Conservation (phyloP, 2,113 vertebrate genomes). For the Panthera tigris region DNA sequence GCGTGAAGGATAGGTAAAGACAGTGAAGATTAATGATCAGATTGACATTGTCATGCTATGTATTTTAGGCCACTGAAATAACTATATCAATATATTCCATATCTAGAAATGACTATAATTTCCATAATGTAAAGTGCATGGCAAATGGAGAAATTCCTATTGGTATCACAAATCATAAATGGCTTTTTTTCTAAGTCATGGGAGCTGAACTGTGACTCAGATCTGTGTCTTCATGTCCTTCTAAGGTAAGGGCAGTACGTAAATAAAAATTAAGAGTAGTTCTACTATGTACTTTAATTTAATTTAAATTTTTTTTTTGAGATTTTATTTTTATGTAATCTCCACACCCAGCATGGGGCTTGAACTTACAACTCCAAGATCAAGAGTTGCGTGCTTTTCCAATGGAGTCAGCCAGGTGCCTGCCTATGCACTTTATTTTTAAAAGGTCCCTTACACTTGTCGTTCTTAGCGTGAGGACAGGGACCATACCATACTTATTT, state of each 20-base stretch:
- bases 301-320: neutral
- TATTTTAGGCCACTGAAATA: neutral
- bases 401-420: neutral
- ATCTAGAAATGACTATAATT: neutral
- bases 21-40: neutral
- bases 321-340: neutral
- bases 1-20: neutral
- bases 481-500: neutral
- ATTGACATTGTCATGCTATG: neutral
- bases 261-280: neutral
- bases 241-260: neutral
- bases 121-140: neutral
- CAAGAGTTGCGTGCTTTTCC: neutral
- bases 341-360: neutral
- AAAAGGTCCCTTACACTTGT: neutral
- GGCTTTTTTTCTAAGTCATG: neutral
- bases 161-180: neutral
- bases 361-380: neutral
- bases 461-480: neutral
- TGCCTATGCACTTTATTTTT: neutral
- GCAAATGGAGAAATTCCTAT: neutral
- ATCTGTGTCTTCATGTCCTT: neutral
- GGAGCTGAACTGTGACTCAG: neutral
- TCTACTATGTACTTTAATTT: neutral
- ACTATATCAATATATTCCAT: neutral